Percentiles rank a stretch among this genome's conserved stretches.
Conservation (phyloP, 2,797 vertebrate species). For the Silurus lanzhouensis region DNA sequence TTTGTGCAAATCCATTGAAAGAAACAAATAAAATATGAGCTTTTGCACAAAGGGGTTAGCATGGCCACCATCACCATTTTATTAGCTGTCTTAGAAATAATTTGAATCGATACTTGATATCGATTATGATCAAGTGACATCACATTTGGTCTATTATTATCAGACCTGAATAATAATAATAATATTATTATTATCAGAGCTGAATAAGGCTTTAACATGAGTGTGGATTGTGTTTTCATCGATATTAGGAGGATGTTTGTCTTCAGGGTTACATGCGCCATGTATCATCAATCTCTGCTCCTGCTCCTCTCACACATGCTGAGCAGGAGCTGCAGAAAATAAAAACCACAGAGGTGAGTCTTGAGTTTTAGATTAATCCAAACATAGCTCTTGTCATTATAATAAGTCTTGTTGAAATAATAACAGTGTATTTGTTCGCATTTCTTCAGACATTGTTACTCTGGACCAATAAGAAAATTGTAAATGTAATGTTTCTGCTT, state of each 20-base stretch:
- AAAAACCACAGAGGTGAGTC: conserved; percentile 91
- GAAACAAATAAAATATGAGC: neutral
- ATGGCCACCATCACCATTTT: neutral
- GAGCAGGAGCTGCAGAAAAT: conserved; percentile 96
- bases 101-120: no score
- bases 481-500: conserved; percentile 17
- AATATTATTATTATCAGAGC: neutral
- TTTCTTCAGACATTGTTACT: neutral
- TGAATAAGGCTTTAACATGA: conserved; percentile 6
- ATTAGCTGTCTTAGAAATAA: neutral
- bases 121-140: no score
- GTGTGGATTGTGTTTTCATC: conserved; percentile 47
- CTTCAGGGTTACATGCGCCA: conserved; percentile 91
- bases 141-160: neutral
- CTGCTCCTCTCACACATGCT: conserved; percentile 89
- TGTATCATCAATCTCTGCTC: conserved; percentile 84
- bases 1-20: neutral
- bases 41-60: neutral
- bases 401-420: neutral
- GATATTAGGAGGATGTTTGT: conserved; percentile 88
- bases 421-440: neutral
- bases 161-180: neutral
- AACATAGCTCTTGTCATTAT: no score
- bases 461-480: neutral
- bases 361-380: neutral